Evolutionary conservation across 1,140 invertebrate species (phyloP).

Genomic region (Vollenhovia emeryi): DNA sequence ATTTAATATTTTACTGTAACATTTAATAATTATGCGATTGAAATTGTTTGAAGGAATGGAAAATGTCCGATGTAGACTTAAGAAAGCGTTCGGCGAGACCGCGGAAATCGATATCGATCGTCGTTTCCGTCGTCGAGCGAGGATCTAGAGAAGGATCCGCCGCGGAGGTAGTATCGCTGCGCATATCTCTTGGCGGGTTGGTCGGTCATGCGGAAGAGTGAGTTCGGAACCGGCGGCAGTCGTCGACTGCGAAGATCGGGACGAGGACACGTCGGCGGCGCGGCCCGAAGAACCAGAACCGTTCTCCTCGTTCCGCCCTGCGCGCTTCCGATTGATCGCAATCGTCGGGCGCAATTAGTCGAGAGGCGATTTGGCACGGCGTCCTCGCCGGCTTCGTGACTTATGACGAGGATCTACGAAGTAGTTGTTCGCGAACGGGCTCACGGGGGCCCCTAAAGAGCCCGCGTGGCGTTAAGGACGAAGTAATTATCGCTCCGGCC

Average conservation of each 20-base stretch:
- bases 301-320: neutral
- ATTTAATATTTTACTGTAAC: neutral
- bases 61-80: neutral
- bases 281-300: neutral
- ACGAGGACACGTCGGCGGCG: constrained; percentile 13
- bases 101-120: neutral
- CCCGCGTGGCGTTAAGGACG: neutral
- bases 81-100: neutral
- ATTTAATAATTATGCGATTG: neutral
- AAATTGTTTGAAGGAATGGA: neutral
- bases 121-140: neutral
- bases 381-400: constrained; percentile 11
- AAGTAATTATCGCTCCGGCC: neutral
- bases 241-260: constrained; percentile 36
- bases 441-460: neutral
- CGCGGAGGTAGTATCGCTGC: neutral
- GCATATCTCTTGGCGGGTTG: constrained; percentile 24
- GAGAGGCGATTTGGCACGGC: constrained; percentile 43
- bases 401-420: constrained; percentile 10
- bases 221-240: constrained; percentile 21
- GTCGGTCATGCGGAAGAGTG: constrained; percentile 52
- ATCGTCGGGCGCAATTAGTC: constrained; percentile 35
- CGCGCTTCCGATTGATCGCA: constrained; percentile 18
- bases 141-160: neutral
- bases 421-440: neutral